Evolutionary conservation across 2,113 vertebrate genomes (phyloP), one percentile per base, ranked within the genome.

Genomic region (Dolichotis patagonum): DNA sequence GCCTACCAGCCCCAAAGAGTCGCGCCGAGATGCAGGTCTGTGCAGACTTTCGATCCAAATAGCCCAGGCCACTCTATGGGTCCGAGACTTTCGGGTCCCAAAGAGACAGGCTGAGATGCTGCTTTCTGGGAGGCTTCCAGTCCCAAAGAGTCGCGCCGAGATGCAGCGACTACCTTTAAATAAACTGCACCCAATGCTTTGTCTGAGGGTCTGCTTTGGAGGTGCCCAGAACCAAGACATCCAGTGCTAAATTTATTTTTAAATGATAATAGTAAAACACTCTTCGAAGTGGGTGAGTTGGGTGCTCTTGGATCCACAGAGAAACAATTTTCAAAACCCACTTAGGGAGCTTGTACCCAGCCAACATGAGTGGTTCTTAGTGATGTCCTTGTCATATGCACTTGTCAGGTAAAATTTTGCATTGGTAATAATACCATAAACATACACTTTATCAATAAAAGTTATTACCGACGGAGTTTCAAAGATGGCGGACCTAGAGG

Each of bases 181-280:
- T 65, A 92, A 96, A 93, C 28, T 69, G 67, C 32, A 60, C 14
- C n/a, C 52, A 80, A 93, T 89, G 22, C 11, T 94, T 94, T 93
- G 38, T 85, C 77, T 90, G 89, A 90, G 35, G 46, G 35, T 82
- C 43, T 84, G 22, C 26, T 63, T 81, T 81, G 62, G 56, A 94
- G 67, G 69, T 14, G 94, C 52, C 60, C 7, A 95, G 88, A 94
- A 56, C 38, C 30, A 91, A 90, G 60, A 81, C n/a, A 81, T 63
- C 35, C 28, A 71, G 52, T 80, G 60, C 35, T 38, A 88, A 95
- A 73, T 62, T 85, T 38, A n/a, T 73, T 73, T 85, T 73, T 20
- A 97, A 91, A 63, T 80, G 38, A 35, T 58, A 78, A 62, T 58
- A 78, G 11, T 60, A 88, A 80, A 85, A 85, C 77, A 30, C 10